A percentile compares a stretch with the other conserved stretches of the same genome.
Conservation (phyloP, 2,888 invertebrate genomes). For the Drosophila dives region DNA sequence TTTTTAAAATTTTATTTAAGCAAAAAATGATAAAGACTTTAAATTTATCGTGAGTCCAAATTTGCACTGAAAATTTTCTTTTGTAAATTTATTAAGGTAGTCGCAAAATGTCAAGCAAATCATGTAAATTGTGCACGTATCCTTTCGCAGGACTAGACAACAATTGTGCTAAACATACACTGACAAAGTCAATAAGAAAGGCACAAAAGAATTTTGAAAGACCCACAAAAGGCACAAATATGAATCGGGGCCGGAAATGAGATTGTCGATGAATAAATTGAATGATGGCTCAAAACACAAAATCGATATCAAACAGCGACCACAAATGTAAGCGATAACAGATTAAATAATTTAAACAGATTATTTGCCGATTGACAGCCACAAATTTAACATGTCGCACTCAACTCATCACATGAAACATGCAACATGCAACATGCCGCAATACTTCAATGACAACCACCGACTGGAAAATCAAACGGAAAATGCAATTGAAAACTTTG, state of each 20-base stretch:
- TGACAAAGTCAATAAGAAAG: neutral
- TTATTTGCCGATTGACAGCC: constrained; percentile 30
- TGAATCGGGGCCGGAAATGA: constrained; percentile 26
- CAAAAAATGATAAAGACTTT: neutral
- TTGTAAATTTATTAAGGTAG: constrained; percentile 32
- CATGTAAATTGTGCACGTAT: constrained; percentile 19
- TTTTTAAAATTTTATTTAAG: neutral
- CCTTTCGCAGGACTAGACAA: neutral
- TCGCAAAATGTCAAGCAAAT: constrained; percentile 19
- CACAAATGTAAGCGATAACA: constrained; percentile 16
- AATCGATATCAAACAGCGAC: constrained; percentile 21
- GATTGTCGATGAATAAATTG: constrained; percentile 36
- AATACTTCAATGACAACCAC: constrained; percentile 13
- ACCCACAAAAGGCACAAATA: neutral
- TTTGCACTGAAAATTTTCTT: constrained; percentile 10
- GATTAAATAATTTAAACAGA: constrained; percentile 17
- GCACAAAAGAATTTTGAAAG: constrained; percentile 14
- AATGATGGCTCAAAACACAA: constrained; percentile 31
- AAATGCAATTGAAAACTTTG: constrained; percentile 43
- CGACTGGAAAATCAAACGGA: constrained; percentile 25
- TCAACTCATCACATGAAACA: constrained; percentile 37
- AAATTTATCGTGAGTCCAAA: neutral
- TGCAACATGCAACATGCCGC: constrained; percentile 51
- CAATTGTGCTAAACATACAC: neutral
- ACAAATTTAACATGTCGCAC: constrained; percentile 12